These are phyloP conservation scores for Alligator mississippiensis DNA, from an alignment of 2,113 vertebrate genomes.

Conservation along the genomic window DNA sequence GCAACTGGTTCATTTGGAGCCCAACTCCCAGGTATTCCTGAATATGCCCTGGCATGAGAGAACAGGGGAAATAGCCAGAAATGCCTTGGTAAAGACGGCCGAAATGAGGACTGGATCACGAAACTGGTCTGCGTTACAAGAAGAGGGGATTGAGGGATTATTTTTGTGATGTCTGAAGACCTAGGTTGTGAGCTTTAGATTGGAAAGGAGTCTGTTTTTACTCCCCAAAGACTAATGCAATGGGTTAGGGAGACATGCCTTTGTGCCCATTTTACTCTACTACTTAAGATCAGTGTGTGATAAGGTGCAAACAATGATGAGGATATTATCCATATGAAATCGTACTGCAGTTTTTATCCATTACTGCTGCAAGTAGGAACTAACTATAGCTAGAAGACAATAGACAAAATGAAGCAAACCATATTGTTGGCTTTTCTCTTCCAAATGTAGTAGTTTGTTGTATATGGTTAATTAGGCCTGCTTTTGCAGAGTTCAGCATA, in stretches of 20 bases:
- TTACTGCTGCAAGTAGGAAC: neutral
- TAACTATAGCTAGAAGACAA: neutral
- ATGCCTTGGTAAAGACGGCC: neutral
- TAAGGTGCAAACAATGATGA: neutral
- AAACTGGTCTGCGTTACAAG: neutral
- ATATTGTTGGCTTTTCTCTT: neutral
- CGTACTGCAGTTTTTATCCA: neutral
- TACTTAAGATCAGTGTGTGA: neutral
- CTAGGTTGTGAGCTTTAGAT: neutral
- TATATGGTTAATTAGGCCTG: neutral
- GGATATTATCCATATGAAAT: neutral
- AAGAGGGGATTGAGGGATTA: neutral
- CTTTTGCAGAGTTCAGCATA: neutral
- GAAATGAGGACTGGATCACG: neutral
- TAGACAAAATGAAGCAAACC: neutral
- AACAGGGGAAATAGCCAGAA: conserved; percentile 36
- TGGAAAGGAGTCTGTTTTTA: neutral
- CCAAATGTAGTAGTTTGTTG: neutral
- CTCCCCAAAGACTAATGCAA: conserved; percentile 9
- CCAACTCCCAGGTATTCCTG: conserved; percentile 48
- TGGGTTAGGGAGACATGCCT: neutral
- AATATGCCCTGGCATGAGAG: conserved; percentile 23
- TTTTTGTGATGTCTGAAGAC: neutral
- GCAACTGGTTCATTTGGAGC: conserved; percentile 53
- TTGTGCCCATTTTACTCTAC: neutral